Percentiles rank a stretch among this genome's conserved stretches.
phyloP scores from a whole-genome alignment of 2,797 vertebrate species.

The Sarcoramphus papa region DNA sequence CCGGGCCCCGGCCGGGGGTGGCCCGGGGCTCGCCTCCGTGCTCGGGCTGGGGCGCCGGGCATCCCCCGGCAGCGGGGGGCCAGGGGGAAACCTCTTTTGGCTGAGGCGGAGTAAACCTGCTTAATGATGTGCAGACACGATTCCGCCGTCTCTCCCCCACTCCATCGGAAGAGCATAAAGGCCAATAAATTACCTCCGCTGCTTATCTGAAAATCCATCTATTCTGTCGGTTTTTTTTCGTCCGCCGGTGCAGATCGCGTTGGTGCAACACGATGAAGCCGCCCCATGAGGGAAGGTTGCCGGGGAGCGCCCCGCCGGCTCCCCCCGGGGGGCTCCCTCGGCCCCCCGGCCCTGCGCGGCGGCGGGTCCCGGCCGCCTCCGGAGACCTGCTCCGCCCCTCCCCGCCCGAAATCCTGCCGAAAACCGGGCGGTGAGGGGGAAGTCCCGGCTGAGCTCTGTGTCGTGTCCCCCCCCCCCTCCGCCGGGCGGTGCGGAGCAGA shows the following conservation, averaged over 20 bases:
- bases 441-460: neutral
- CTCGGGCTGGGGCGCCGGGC: neutral
- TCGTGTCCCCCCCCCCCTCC: neutral
- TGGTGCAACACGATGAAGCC: slow-evolving; percentile 54
- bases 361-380: neutral
- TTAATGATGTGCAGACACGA: slow-evolving; percentile 65
- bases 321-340: neutral
- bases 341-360: neutral
- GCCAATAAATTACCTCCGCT: slow-evolving; percentile 75
- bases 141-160: slow-evolving; percentile 66
- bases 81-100: neutral
- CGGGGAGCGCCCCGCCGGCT: neutral
- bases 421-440: neutral
- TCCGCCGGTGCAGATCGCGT: slow-evolving; percentile 40
- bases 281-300: slow-evolving; percentile 43
- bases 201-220: slow-evolving; percentile 70
- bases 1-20: neutral
- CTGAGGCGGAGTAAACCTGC: slow-evolving; percentile 35
- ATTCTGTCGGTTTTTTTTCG: slow-evolving; percentile 20
- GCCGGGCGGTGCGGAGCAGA: neutral
- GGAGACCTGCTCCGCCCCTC: neutral
- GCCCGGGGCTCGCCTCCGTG: neutral
- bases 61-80: neutral
- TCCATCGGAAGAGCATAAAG: slow-evolving; percentile 72
- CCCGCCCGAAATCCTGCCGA: neutral